Percentiles rank a stretch among this genome's conserved stretches.
These are phyloP conservation scores for Drosophila mulleri DNA, from an alignment of 2,888 invertebrate species.

Conservation along the genomic window DNA sequence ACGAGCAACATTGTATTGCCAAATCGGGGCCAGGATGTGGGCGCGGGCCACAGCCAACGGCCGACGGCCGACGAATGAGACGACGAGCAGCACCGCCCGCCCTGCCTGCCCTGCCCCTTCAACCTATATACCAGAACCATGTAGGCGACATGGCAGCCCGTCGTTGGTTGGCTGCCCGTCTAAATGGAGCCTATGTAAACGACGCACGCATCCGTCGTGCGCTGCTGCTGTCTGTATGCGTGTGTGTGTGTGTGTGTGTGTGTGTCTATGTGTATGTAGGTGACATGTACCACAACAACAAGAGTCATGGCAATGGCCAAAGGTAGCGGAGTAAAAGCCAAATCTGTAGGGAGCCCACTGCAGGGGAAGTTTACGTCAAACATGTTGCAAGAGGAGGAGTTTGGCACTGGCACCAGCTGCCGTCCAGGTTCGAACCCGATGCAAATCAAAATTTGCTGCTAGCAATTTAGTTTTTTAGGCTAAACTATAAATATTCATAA, in stretches of 20 bases:
- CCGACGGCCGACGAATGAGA: slow-evolving; percentile 75
- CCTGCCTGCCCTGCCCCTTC: slow-evolving; percentile 24
- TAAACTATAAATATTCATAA: background rate
- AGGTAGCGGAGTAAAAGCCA: slow-evolving; percentile 73
- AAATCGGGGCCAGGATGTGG: slow-evolving; percentile 44
- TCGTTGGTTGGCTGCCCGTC: slow-evolving; percentile 70
- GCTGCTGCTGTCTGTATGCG: slow-evolving; percentile 8
- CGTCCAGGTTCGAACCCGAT: background rate
- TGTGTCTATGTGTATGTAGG: slow-evolving; percentile 68
- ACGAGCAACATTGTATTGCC: slow-evolving; percentile 77
- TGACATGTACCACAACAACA: slow-evolving; percentile 72
- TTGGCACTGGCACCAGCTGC: slow-evolving; percentile 7
- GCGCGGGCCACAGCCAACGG: slow-evolving; percentile 52
- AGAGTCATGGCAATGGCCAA: slow-evolving; percentile 67
- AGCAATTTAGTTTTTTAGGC: background rate
- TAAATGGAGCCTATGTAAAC: slow-evolving; percentile 74
- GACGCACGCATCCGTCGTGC: slow-evolving; percentile 65
- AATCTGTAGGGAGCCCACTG: slow-evolving; percentile 67
- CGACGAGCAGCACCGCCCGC: slow-evolving; percentile 58
- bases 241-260: slow-evolving; percentile 17
- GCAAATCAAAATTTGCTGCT: background rate
- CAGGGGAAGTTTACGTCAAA: slow-evolving; percentile 78
- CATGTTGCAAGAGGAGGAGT: slow-evolving; percentile 82
- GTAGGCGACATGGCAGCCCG: slow-evolving; percentile 69
- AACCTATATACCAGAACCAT: slow-evolving; percentile 64